Percentiles rank a stretch among this genome's conserved stretches.
These are phyloP conservation scores for Gopherus evgoodei DNA, from an alignment of 2,113 vertebrate species.

Conservation along the genomic window DNA sequence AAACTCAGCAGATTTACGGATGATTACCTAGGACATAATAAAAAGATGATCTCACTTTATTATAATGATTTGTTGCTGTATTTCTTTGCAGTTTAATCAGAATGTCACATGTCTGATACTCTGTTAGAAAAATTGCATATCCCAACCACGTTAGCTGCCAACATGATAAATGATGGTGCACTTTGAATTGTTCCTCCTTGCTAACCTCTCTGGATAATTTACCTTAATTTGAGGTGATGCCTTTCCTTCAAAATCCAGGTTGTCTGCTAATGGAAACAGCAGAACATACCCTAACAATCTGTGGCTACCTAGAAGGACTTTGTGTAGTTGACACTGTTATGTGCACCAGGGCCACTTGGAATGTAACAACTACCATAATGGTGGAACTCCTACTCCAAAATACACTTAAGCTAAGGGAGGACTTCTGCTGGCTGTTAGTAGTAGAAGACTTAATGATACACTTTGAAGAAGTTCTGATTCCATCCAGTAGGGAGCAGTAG, in stretches of 20 bases:
- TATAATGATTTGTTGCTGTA: conserved; percentile 23
- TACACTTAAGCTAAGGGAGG: accelerated
- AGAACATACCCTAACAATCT: background rate
- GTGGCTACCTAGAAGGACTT: background rate
- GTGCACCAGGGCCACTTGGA: background rate
- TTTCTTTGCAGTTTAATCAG: conserved; percentile 76
- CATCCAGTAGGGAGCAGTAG: background rate
- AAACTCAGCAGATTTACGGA: conserved; percentile 33
- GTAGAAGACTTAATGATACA: accelerated
- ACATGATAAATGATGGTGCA: background rate
- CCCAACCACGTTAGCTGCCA: conserved; percentile 8
- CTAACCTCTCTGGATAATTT: background rate
- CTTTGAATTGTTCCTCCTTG: background rate
- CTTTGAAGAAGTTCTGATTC: accelerated
- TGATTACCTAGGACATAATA: conserved; percentile 22
- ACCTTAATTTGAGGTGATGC: background rate
- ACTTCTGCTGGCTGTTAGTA: background rate
- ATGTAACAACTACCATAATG: accelerated
- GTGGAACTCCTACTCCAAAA: accelerated
- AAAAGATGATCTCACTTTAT: conserved; percentile 60
- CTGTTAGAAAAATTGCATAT: conserved; percentile 27
- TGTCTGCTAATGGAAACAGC: background rate
- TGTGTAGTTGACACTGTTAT: accelerated
- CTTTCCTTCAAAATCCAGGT: background rate
- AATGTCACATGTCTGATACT: conserved; percentile 63